Percentiles rank a stretch among this genome's conserved stretches.
phyloP scores from a whole-genome alignment of 2,888 invertebrate species.

The Tiliacea citrago region DNA sequence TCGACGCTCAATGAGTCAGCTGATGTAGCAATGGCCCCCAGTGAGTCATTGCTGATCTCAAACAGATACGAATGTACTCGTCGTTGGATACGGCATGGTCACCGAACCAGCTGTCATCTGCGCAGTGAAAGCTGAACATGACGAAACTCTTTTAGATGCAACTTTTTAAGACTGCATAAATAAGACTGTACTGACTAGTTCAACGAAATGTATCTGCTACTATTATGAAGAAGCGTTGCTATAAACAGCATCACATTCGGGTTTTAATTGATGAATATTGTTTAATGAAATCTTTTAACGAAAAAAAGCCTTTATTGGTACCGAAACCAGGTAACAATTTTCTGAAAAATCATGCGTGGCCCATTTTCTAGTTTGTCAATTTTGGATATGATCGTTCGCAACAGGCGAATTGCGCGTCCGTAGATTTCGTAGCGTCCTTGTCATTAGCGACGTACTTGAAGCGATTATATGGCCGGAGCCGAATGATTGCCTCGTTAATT shows the following conservation, averaged over 20 bases:
- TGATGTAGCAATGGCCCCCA: conserved; percentile 84
- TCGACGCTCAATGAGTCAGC: conserved; percentile 86
- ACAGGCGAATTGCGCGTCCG: conserved; percentile 69
- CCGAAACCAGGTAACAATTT: not conserved
- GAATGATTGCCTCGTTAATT: conserved; percentile 65
- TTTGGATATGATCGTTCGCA: conserved; percentile 60
- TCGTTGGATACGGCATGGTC: conserved; percentile 73
- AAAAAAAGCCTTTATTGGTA: not conserved
- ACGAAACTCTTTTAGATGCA: conserved; percentile 35
- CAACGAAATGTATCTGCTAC: conserved; percentile 14
- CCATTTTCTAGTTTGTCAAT: conserved; percentile 33
- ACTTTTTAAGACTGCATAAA: conserved; percentile 3
- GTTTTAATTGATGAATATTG: not conserved
- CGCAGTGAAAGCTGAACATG: conserved; percentile 41
- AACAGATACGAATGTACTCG: conserved; percentile 74
- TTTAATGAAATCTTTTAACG: too few relatives aligned
- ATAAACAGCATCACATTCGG: not conserved
- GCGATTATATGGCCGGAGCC: conserved; percentile 69
- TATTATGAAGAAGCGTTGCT: conserved; percentile 5
- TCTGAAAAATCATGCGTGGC: conserved; percentile 1
- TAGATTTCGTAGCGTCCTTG: conserved; percentile 76
- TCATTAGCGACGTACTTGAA: conserved; percentile 75
- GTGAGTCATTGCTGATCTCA: conserved; percentile 85
- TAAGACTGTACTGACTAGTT: conserved; percentile 25
- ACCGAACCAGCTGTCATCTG: conserved; percentile 55